A percentile compares a stretch with the other conserved stretches of the same genome.
Conservation (phyloP, 2,888 invertebrate species). For the Spilarctia lutea region DNA sequence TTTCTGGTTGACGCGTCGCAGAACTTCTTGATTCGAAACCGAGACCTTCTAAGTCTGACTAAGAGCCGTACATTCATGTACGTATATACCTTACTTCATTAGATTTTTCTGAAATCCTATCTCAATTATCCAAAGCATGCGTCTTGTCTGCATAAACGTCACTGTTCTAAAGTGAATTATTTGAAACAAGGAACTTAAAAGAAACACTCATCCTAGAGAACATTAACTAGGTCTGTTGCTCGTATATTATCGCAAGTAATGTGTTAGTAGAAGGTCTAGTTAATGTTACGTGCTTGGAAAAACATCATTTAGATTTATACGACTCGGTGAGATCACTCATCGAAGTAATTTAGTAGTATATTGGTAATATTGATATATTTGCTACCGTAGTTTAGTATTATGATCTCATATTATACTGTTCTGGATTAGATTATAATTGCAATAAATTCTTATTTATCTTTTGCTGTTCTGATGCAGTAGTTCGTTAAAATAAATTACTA, state of each 20-base stretch:
- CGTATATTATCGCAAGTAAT: slow-evolving; percentile 42
- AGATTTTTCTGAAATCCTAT: slow-evolving; percentile 1
- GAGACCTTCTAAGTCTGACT: no score
- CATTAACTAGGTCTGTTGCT: slow-evolving; percentile 6
- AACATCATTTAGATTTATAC: slow-evolving; percentile 47
- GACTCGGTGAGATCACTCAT: slow-evolving; percentile 41
- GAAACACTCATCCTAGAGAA: slow-evolving; percentile 6
- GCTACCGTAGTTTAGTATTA: slow-evolving; percentile 1
- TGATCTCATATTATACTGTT: neutral
- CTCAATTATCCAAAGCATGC: neutral
- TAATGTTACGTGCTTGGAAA: slow-evolving; percentile 40
- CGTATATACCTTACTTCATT: no score
- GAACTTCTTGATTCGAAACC: no score
- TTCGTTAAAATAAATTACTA: no score
- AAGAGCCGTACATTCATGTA: no score
- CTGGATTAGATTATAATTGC: neutral
- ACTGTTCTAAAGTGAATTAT: slow-evolving; percentile 6
- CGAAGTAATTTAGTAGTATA: slow-evolving; percentile 10
- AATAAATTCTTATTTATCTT: neutral
- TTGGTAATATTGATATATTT: slow-evolving; percentile 31
- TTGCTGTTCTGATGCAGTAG: neutral
- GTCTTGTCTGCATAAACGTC: neutral
- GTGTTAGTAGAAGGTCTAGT: slow-evolving; percentile 27
- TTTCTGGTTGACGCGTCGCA: no score
- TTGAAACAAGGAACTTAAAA: slow-evolving; percentile 7